Evolutionary conservation across 2,113 vertebrate genomes (phyloP), one percentile per base, ranked within the genome.

Genomic region (Polypterus senegalus): DNA sequence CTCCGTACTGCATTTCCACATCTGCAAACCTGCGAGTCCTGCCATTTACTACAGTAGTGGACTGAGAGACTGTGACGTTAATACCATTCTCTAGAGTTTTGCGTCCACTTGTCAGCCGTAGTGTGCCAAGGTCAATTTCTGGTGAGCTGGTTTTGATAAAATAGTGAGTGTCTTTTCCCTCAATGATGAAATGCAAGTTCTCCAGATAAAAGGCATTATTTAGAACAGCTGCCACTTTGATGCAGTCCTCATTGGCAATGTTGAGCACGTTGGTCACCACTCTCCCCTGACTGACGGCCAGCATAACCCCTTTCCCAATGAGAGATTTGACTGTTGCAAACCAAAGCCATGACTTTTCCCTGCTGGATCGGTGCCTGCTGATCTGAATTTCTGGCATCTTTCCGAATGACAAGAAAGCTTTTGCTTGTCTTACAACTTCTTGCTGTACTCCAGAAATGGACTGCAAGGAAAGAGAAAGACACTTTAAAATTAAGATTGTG

Each of bases 11-110:
- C 65, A 99, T 85, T 79, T 98, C 94, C 55, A 99, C 92, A n/a
- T 98, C 96, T 0, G 93, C 94, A 68, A 98, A 97, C 74, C 96
- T 91, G 49, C 96, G 93, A 68, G 94, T 97, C 77, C 95, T 90
- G 69, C 96, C 90, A 1, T 92, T 94, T 65, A 97, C 89, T 71
- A 96, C 95, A 0, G 92, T 90, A 57, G 95, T 98, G 74, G 95
- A 97, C 78, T 98, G 95, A 4, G 93, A 97, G 61, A 99, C 95
- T 0, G 89, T 98, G 69, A 99, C 91, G 3, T 99, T 98, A 76
- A 97, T 86, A 8, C 95, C 94, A 0, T 97, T 98, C 77, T 99
- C 96, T 70, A 99, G 81, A 48, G 92, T 89, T 72, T 92, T 93
- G 66, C 88, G 88, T 46, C 96, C 96, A 6, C 92, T 98, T 0